Evolutionary conservation across 2,888 invertebrate genomes (phyloP), one percentile per base, ranked within the genome.

Genomic region (Philereme transversata): DNA sequence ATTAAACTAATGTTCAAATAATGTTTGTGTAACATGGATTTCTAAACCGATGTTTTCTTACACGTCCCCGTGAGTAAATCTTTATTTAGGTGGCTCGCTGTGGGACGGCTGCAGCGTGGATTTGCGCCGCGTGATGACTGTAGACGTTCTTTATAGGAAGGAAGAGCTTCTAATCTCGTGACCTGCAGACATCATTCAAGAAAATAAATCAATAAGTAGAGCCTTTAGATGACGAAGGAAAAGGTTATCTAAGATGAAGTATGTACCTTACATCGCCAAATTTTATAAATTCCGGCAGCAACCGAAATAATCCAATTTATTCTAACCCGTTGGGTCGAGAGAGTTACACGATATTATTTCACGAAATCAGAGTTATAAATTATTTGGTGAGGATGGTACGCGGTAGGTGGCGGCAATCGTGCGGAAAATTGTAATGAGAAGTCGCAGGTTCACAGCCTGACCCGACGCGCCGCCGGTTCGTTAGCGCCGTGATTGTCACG

Each of bases 331-430:
- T 3, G 49, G 38, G n/a, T 56, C 55, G 49, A 55, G 52, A 55
- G 55, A 52, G 51, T 51, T 45, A 40, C 35, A 33, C 51, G 53
- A 44, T 59, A 56, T 59, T 50, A 59, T 56, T 63, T 59, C 41
- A 40, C 36, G 36, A 52, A 59, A 59, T 62, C 50, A 56, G 53
- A 57, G 43, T 60, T 50, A 11, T 52, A 46, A 60, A 50, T 56
- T 56, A 58, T 62, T 62, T 46, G 52, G 4, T 35, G 10, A 34
- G 50, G 40, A 44, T 9, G 46, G 41, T 35, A 36, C 10, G 45
- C 22, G 8, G 11, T 7, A 51, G 38, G 44, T 34, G 45, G 49
- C 51, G 40, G 54, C 47, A 43, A 59, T 50, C 56, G 56, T 47
- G 56, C 49, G 34, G 49, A 53, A 41, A 52, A 53, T 56, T 59